Evolutionary conservation across 2,797 vertebrate genomes (phyloP).

Genomic region (Catostomus latipinnis): DNA sequence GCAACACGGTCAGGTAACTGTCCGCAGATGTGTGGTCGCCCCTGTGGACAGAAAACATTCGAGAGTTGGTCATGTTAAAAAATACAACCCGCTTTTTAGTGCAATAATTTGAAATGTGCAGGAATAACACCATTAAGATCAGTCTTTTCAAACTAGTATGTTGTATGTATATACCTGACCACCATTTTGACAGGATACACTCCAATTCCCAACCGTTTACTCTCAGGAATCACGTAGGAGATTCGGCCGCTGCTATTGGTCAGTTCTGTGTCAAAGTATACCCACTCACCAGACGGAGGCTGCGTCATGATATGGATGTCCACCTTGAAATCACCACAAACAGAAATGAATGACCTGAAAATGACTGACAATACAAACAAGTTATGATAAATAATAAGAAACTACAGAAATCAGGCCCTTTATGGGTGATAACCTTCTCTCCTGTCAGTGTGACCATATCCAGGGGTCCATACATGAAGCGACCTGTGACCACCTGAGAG

Average conservation of each 20-base stretch:
- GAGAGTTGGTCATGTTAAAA: no score
- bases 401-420: not conserved
- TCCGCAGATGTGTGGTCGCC: slow-evolving; percentile 95
- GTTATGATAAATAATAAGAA: not conserved
- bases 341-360: not conserved
- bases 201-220: slow-evolving; percentile 90
- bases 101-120: no score
- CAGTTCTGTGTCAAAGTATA: slow-evolving; percentile 92
- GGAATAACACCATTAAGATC: no score
- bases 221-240: slow-evolving; percentile 88
- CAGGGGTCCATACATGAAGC: slow-evolving; percentile 97
- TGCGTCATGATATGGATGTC: slow-evolving; percentile 98
- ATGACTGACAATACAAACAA: not conserved
- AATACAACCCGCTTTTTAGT: no score
- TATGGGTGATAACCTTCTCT: slow-evolving; percentile 84
- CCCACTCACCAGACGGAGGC: slow-evolving; percentile 95
- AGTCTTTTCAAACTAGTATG: not conserved
- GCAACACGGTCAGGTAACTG: slow-evolving; percentile 92
- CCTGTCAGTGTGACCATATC: slow-evolving; percentile 98
- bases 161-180: slow-evolving; percentile 81
- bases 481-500: slow-evolving; percentile 86
- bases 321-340: slow-evolving; percentile 76
- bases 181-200: slow-evolving; percentile 99
- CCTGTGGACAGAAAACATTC: slow-evolving; percentile 68
- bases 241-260: slow-evolving; percentile 95